Percentiles rank a stretch among this genome's conserved stretches.
Conservation (phyloP, 2,797 vertebrate species). For the Myotis daubentonii region DNA sequence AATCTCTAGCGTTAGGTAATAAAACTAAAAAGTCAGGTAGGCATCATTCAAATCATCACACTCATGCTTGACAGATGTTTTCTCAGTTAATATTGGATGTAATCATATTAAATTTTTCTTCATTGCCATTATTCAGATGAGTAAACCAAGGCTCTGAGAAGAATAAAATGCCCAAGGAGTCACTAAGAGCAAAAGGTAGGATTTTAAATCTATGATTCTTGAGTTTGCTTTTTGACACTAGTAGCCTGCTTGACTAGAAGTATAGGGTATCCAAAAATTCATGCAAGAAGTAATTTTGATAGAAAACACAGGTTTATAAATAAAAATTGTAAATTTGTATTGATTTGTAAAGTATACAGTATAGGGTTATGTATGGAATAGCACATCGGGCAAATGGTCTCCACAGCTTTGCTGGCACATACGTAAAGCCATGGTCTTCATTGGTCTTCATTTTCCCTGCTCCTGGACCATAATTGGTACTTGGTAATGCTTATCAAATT, state of each 20-base stretch:
- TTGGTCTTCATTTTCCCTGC: no score
- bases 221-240: neutral
- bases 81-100: neutral
- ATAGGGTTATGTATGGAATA: no score
- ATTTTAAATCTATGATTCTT: neutral
- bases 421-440: no score
- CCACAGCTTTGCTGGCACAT: no score
- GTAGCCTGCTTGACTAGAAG: neutral
- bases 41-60: neutral
- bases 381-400: no score
- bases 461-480: no score
- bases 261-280: neutral
- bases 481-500: no score
- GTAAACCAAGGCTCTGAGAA: neutral
- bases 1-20: neutral
- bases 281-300: no score
- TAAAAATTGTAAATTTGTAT: no score
- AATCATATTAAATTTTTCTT: neutral
- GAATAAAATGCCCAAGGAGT: neutral
- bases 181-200: neutral
- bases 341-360: no score
- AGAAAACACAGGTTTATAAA: no score
- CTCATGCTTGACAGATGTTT: neutral
- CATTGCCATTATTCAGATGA: neutral
- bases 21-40: neutral